Evolutionary conservation across 2,797 vertebrate genomes (phyloP).

Genomic region (Notoglanidium macrostoma): DNA sequence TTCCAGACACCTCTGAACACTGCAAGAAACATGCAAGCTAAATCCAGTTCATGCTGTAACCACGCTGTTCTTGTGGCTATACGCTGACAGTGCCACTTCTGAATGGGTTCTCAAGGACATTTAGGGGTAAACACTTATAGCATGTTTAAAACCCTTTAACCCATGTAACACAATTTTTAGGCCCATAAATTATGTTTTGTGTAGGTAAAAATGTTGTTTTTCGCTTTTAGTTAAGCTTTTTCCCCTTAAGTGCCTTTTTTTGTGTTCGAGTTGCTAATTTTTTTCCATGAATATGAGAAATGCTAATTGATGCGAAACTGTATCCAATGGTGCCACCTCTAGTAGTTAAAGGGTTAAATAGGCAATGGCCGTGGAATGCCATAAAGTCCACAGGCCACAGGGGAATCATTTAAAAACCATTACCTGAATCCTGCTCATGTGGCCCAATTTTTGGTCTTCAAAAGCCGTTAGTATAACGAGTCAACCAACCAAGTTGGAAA

Average conservation of each 20-base stretch:
- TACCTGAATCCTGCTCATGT: constrained; percentile 41
- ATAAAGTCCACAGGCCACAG: constrained; percentile 8
- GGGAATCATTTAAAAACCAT: constrained; percentile 31
- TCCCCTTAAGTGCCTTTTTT: no score
- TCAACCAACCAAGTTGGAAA: constrained; percentile 29
- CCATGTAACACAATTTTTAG: no score
- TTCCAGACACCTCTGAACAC: neutral
- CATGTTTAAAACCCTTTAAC: neutral
- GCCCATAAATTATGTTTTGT: no score
- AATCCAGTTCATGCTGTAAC: constrained; percentile 1
- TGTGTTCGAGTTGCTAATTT: no score
- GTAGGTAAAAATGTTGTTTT: no score
- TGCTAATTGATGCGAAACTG: no score
- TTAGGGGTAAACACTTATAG: constrained; percentile 17
- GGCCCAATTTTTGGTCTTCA: constrained; percentile 42
- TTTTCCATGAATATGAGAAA: no score
- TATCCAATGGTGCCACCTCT: no score
- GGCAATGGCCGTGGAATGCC: constrained; percentile 34
- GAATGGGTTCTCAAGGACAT: constrained; percentile 36
- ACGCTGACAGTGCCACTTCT: constrained; percentile 2
- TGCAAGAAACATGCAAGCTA: neutral
- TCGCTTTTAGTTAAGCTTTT: no score
- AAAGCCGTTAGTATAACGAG: constrained; percentile 49
- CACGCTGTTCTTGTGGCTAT: constrained; percentile 9
- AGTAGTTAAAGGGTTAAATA: neutral